These are phyloP conservation scores for rabbit (Oryctolagus cuniculus) DNA, from an alignment of 2,113 vertebrate genomes.

Conservation along the genomic window mOryCun1.1 NC_091448.1:59375001-59375500, in stretches of 20 bases:
- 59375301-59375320: background rate
- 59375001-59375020: background rate
- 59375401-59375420: background rate
- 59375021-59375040: too few relatives aligned
- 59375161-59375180: conserved; percentile 12
- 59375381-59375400: background rate
- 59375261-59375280: background rate
- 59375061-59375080: conserved; percentile 43
- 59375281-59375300: background rate
- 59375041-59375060: background rate
- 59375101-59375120: background rate
- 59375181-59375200: conserved; percentile 12
- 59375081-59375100: background rate
- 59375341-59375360: conserved; percentile 30
- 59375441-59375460: background rate
- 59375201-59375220: background rate
- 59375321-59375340: background rate
- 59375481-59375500: conserved; percentile 1
- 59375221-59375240: background rate
- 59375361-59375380: background rate
- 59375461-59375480: background rate
- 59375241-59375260: background rate
- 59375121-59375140: background rate
- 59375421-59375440: background rate
- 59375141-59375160: background rate